phyloP scores from a whole-genome alignment of 2,113 vertebrate species.

The Cynocephalus volans region DNA sequence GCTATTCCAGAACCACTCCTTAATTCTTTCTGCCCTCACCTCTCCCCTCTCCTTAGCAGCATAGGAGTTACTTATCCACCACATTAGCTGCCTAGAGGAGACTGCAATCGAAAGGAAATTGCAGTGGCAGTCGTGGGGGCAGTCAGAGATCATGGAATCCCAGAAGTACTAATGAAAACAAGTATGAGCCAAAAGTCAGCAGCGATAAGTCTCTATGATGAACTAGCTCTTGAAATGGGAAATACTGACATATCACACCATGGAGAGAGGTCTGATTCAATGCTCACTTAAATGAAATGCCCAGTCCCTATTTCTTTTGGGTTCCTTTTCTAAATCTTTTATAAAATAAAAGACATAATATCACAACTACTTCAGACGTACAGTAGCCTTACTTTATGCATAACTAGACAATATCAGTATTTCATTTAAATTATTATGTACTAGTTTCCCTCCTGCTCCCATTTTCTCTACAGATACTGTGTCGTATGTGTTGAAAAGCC shows the following conservation, averaged over 20 bases:
- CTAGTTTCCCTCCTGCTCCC: neutral
- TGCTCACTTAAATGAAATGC: neutral
- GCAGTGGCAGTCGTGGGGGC: neutral
- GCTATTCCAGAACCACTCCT: neutral
- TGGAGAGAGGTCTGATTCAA: neutral
- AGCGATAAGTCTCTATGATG: neutral
- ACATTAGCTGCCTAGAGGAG: neutral
- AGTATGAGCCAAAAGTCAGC: neutral
- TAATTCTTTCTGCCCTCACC: neutral
- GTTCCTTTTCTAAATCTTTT: neutral
- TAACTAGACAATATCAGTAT: neutral
- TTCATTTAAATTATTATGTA: neutral
- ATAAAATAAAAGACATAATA: neutral
- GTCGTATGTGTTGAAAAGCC: neutral
- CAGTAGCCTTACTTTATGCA: neutral
- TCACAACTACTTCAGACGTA: neutral
- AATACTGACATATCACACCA: neutral
- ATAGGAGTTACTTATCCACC: neutral
- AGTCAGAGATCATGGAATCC: neutral
- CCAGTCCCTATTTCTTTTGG: neutral
- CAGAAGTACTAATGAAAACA: neutral
- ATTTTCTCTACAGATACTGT: neutral
- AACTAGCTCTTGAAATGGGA: neutral
- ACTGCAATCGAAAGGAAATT: neutral
- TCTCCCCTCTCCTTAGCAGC: neutral